phyloP scores from a whole-genome alignment of 2,113 vertebrate genomes.

The Peucedramus taeniatus region DNA sequence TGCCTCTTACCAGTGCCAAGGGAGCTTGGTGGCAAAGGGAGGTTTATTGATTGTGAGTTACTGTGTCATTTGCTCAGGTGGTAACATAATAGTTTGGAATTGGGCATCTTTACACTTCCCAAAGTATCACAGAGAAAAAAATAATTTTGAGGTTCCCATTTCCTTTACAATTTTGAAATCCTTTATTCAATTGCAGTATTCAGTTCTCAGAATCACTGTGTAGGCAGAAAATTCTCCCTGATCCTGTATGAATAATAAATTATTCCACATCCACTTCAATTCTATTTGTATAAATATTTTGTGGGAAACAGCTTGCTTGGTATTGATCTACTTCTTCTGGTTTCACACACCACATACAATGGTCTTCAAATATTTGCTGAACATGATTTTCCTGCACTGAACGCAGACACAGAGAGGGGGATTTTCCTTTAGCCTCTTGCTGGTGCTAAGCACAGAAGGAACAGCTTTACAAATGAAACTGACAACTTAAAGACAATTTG shows the following conservation, averaged over 20 bases:
- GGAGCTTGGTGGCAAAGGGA: background rate
- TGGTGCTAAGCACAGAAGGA: background rate
- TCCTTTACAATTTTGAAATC: background rate
- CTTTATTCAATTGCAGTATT: background rate
- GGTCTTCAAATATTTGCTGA: background rate
- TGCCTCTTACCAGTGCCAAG: background rate
- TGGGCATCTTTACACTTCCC: background rate
- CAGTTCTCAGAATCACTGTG: background rate
- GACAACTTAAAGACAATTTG: background rate
- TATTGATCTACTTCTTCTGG: background rate
- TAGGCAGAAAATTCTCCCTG: background rate
- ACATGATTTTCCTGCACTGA: background rate
- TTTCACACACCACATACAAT: background rate
- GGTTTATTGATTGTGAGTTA: background rate
- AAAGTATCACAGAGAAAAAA: background rate
- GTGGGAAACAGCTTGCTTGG: background rate
- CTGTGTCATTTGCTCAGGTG: background rate
- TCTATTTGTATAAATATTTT: background rate
- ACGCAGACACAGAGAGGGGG: accelerated
- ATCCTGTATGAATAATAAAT: background rate
- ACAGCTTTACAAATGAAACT: background rate
- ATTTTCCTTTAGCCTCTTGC: background rate
- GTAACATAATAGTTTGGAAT: background rate
- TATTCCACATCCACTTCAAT: background rate
- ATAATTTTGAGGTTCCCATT: background rate